Evolutionary conservation across 2,797 vertebrate genomes (phyloP), one percentile per base, ranked within the genome.

Genomic region (Novumbra hubbsi): DNA sequence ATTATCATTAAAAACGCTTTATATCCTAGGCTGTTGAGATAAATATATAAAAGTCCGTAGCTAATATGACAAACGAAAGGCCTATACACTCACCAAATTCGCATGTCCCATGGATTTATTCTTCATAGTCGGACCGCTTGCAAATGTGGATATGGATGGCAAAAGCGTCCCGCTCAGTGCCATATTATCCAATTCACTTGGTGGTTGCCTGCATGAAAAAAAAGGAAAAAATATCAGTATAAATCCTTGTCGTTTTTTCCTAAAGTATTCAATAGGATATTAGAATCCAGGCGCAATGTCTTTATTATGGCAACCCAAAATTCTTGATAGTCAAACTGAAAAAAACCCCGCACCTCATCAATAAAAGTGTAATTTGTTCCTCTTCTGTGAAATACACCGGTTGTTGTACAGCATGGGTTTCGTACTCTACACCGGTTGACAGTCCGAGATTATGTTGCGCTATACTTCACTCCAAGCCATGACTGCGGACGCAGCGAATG

Each of bases 141-240:
- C 92, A 82, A 99, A 99, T 81, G 95, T 97, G 87, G 96, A 94
- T 88, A 99, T 97, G 77, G 97, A 96, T 28, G 97, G 97, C 82
- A 99, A 92, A 74, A 98, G 94, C 6, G 97, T 96, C 81, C 96
- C 94, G 86, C 96, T 95, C 92, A 98, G 93, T 84, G 97, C 96
- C 97, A 98, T 98, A 60, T 60, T 60, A 89, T 98, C 96, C 86
- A 94, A 94, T 89, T 97, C 97, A 92, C 94, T 95, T 87, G 94
- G 93, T 90, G 95, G 95, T 92, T 96, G 95, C 95, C 96, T 97
- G 92, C 76, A 87, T 80, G 76, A 75, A 86, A 72, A 55, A 65
- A 30, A 78, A 75, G 67, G 32, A 85, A 73, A 87, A 86, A 72
- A 48, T 83, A 80, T 60, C 15, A 78, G 5, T 4, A 73, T 80